These are phyloP conservation scores for Hozukius guyotensis DNA, from an alignment of 2,797 vertebrate species.

Conservation along the genomic window DNA sequence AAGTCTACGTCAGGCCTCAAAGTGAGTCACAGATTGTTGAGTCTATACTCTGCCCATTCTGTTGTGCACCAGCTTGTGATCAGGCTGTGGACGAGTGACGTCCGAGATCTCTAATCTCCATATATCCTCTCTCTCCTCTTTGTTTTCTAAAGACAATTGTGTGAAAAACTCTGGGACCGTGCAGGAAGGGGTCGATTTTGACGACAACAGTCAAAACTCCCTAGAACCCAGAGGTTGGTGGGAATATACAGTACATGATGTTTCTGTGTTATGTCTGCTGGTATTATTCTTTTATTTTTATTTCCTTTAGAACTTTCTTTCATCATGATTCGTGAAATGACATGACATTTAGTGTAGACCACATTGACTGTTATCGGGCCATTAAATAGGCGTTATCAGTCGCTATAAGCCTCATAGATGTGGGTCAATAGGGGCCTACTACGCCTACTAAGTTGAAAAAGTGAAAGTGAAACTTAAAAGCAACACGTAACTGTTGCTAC, in stretches of 20 bases:
- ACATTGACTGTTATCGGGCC: too few species aligned
- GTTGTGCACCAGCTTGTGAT: not conserved
- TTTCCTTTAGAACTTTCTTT: not conserved
- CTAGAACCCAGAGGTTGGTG: slow-evolving; percentile 99
- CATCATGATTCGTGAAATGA: not conserved
- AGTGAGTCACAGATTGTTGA: slow-evolving; percentile 86
- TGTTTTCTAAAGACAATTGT: slow-evolving; percentile 91
- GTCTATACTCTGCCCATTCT: slow-evolving; percentile 11
- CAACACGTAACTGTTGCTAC: too few species aligned
- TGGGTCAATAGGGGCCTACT: too few species aligned
- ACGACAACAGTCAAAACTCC: slow-evolving; percentile 98
- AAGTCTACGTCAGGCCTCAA: slow-evolving; percentile 95
- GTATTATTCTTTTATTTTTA: not conserved
- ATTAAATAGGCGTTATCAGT: too few species aligned
- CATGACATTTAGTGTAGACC: not conserved
- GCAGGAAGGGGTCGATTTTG: slow-evolving; percentile 97
- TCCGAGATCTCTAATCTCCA: slow-evolving; percentile 44
- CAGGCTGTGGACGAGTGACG: slow-evolving; percentile 15
- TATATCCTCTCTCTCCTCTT: slow-evolving; percentile 39
- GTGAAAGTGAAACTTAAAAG: too few species aligned
- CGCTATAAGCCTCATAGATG: too few species aligned
- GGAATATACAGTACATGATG: slow-evolving; percentile 72
- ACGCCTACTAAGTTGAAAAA: too few species aligned
- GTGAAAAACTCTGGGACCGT: slow-evolving; percentile 92
- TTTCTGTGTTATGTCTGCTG: slow-evolving; percentile 1